Evolutionary conservation across 30 jellyfish, hydroid and myxozoan genomes (phyloP).

Genomic region (Hydra vulgaris): DNA sequence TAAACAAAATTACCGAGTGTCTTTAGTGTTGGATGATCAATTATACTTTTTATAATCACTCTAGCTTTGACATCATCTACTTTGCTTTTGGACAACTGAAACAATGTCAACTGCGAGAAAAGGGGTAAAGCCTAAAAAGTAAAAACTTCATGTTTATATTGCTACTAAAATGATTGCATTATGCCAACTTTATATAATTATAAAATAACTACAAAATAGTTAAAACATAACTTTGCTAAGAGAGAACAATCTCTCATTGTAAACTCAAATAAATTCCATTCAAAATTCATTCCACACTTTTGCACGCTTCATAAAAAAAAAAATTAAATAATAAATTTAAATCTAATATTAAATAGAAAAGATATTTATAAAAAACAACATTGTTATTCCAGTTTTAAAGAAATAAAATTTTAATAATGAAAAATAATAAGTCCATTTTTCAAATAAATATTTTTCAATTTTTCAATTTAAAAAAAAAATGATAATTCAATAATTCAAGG

Average conservation of each 20-base stretch:
- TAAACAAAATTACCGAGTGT: not conserved
- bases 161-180: not conserved
- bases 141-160: not conserved
- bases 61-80: conserved; percentile 88
- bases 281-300: conserved; percentile 97
- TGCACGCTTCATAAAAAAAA: conserved; percentile 40
- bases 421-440: too few species aligned
- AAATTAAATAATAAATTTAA: too few species aligned
- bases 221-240: conserved; percentile 64
- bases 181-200: too few species aligned
- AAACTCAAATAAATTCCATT: conserved; percentile 87
- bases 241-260: conserved; percentile 67
- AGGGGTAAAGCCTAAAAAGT: conserved; percentile 55
- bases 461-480: too few species aligned
- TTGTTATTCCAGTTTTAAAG: too few species aligned
- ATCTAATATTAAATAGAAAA: too few species aligned
- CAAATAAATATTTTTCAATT: too few species aligned
- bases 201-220: not conserved
- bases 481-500: too few species aligned
- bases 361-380: too few species aligned
- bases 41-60: conserved; percentile 63
- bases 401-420: too few species aligned
- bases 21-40: conserved; percentile 76
- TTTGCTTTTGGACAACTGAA: conserved; percentile 88
- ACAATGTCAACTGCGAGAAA: conserved; percentile 44